These are phyloP conservation scores for Rugalucina vietnamica DNA, from an alignment of 2,888 invertebrate genomes.

Conservation along the genomic window DNA sequence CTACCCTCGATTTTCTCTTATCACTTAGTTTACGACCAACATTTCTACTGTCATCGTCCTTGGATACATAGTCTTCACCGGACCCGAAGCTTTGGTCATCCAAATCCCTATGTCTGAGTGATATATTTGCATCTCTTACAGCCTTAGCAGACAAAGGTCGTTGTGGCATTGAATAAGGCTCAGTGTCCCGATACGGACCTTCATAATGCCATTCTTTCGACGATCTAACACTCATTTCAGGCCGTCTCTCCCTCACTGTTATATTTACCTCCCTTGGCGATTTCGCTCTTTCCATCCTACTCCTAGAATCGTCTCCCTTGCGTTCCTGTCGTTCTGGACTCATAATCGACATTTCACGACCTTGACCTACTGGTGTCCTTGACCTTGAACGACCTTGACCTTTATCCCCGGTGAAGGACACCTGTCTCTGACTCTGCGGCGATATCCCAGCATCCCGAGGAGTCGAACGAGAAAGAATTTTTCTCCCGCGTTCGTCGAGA, in stretches of 20 bases:
- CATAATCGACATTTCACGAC: background rate
- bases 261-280: conserved; percentile 39
- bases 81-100: background rate
- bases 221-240: conserved; percentile 25
- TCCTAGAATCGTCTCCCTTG: conserved; percentile 28
- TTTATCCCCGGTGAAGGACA: conserved; percentile 50
- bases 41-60: conserved; percentile 2
- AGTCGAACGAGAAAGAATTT: conserved; percentile 46
- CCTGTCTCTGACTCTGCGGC: conserved; percentile 55
- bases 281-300: conserved; percentile 30
- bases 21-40: conserved; percentile 38
- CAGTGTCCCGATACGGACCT: conserved; percentile 26
- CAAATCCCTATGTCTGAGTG: conserved; percentile 31
- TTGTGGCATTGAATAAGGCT: conserved; percentile 26
- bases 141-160: conserved; percentile 51
- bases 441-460: conserved; percentile 61
- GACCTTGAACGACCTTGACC: conserved; percentile 42
- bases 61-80: conserved; percentile 10
- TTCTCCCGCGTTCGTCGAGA: conserved; percentile 46
- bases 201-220: conserved; percentile 48
- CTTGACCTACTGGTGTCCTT: conserved; percentile 26
- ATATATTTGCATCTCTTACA: conserved; percentile 40
- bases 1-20: conserved; percentile 44
- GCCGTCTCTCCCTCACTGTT: conserved; percentile 24
- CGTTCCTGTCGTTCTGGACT: conserved; percentile 10